Percentiles rank a stretch among this genome's conserved stretches.
Evolutionary conservation across 2,888 invertebrate genomes (phyloP).

Genomic region (Tethea ocularis): DNA sequence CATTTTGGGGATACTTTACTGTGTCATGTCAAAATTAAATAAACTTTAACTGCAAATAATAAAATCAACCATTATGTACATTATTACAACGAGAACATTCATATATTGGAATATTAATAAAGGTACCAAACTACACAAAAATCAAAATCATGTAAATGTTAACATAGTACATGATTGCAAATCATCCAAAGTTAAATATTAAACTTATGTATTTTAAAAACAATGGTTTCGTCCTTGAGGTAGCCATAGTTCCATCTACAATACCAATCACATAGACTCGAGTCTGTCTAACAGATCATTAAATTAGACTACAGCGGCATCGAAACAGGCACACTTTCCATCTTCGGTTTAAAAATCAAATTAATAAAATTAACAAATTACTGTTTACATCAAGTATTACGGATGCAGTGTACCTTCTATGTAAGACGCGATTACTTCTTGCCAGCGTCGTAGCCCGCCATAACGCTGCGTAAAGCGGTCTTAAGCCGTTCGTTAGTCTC

Average conservation of each 20-base stretch:
- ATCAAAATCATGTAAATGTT: no score
- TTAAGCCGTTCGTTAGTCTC: conserved; percentile 83
- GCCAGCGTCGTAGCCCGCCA: conserved; percentile 87
- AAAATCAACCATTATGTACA: no score
- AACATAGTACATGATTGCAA: no score
- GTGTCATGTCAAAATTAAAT: not conserved
- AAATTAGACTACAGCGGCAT: not conserved
- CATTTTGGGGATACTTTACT: not conserved
- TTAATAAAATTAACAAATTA: not conserved
- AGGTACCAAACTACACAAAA: not conserved
- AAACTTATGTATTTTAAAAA: not conserved
- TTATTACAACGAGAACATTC: not conserved
- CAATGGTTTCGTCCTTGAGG: not conserved
- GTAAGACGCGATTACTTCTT: conserved; percentile 41
- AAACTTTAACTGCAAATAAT: no score
- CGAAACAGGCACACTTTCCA: not conserved
- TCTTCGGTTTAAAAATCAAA: not conserved
- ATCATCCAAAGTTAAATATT: no score
- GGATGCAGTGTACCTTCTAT: not conserved
- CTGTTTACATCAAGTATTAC: not conserved
- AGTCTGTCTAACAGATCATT: not conserved
- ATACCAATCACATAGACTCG: not conserved
- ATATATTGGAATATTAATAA: not conserved
- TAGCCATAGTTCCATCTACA: not conserved
- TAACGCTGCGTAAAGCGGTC: conserved; percentile 81